Evolutionary conservation across 2,888 invertebrate genomes (phyloP).

Genomic region (Rotaria socialis): DNA sequence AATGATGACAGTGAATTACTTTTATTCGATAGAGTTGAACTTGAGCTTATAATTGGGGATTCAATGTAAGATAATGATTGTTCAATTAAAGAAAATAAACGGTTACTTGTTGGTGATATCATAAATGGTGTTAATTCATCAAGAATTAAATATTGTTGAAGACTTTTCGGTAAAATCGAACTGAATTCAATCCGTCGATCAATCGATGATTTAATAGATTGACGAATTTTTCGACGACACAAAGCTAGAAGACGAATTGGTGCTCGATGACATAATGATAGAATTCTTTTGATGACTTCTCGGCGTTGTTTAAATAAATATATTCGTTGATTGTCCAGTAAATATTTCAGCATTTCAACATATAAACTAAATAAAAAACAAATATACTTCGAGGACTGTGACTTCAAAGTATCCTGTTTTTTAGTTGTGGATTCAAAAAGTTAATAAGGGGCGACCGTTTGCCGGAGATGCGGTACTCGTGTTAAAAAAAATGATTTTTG

Average conservation of each 20-base stretch:
- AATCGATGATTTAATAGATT: background rate
- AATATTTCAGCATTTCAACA: background rate
- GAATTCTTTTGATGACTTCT: background rate
- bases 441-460: too few species aligned
- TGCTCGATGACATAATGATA: slow-evolving; percentile 20
- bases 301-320: slow-evolving; percentile 27
- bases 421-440: too few species aligned
- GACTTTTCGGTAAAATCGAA: background rate
- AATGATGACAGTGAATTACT: background rate
- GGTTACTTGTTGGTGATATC: background rate
- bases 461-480: too few species aligned
- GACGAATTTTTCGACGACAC: slow-evolving; percentile 12
- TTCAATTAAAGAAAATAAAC: background rate
- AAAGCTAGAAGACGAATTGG: background rate
- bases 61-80: background rate
- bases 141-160: background rate
- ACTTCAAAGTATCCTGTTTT: too few species aligned
- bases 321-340: slow-evolving; percentile 5
- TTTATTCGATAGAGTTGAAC: too few species aligned
- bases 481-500: too few species aligned
- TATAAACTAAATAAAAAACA: background rate
- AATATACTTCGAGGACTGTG: too few species aligned
- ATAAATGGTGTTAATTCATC: slow-evolving; percentile 14
- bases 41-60: background rate
- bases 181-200: background rate